phyloP scores from a whole-genome alignment of 2,113 vertebrate genomes.

The Ictidomys tridecemlineatus region DNA sequence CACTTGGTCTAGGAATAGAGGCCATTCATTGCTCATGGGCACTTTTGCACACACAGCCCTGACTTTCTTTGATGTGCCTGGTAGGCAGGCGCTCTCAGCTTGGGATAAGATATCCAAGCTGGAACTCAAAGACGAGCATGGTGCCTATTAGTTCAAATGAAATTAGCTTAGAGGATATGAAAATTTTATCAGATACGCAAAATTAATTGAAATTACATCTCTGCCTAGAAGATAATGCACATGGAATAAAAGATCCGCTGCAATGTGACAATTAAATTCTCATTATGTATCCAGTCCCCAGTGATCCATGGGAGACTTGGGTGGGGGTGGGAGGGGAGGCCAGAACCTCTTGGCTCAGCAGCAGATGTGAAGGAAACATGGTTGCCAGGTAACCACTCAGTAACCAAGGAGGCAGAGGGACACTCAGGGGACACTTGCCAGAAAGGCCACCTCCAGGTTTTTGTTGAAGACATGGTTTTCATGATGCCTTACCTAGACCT shows the following conservation, averaged over 20 bases:
- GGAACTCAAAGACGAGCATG: conserved; percentile 71
- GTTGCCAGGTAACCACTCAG: conserved; percentile 77
- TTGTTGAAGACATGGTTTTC: neutral
- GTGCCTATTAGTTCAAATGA: conserved; percentile 82
- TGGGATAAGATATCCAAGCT: conserved; percentile 82
- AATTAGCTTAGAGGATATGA: conserved; percentile 86
- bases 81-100: conserved; percentile 69
- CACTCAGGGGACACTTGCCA: neutral
- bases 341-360: neutral
- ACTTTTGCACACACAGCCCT: neutral
- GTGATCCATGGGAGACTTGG: conserved; percentile 56
- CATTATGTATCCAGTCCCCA: conserved; percentile 65
- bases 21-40: neutral
- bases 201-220: conserved; percentile 88
- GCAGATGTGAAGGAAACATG: neutral
- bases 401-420: conserved; percentile 50
- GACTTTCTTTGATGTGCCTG: conserved; percentile 48
- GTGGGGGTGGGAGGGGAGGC: neutral
- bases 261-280: conserved; percentile 84
- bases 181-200: conserved; percentile 87
- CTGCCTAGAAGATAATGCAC: conserved; percentile 82
- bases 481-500: neutral
- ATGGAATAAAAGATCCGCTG: conserved; percentile 74
- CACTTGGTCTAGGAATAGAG: neutral
- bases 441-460: neutral